phyloP scores from a whole-genome alignment of 2,113 vertebrate species.

The Lepidothrix coronata region DNA sequence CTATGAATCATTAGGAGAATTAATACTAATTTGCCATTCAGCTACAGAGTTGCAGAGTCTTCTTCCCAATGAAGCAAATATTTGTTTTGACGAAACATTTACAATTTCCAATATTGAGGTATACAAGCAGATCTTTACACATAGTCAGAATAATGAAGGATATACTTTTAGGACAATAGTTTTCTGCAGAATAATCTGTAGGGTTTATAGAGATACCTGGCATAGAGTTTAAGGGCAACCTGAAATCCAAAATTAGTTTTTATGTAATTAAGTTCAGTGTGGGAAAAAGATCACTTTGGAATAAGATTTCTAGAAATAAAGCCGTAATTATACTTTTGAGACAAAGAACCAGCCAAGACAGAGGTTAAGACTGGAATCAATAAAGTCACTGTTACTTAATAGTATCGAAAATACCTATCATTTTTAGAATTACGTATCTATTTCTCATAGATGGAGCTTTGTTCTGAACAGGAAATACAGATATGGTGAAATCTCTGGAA shows the following conservation, averaged over 20 bases:
- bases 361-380: background rate
- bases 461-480: background rate
- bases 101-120: background rate
- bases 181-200: background rate
- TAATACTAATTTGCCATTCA: background rate
- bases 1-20: background rate
- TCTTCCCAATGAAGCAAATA: background rate
- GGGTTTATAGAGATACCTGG: background rate
- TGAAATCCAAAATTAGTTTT: background rate
- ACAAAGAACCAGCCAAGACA: background rate
- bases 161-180: background rate
- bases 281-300: background rate
- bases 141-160: background rate
- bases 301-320: background rate
- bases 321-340: background rate
- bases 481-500: background rate
- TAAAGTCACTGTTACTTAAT: background rate
- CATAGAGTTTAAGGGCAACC: background rate
- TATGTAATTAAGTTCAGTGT: background rate
- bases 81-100: background rate
- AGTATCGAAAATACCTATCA: background rate
- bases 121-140: background rate
- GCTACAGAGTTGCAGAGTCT: background rate
- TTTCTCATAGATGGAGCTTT: background rate
- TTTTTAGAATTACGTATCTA: background rate